Evolutionary conservation across 2,797 vertebrate species (phyloP).

Genomic region (Chelmon rostratus): DNA sequence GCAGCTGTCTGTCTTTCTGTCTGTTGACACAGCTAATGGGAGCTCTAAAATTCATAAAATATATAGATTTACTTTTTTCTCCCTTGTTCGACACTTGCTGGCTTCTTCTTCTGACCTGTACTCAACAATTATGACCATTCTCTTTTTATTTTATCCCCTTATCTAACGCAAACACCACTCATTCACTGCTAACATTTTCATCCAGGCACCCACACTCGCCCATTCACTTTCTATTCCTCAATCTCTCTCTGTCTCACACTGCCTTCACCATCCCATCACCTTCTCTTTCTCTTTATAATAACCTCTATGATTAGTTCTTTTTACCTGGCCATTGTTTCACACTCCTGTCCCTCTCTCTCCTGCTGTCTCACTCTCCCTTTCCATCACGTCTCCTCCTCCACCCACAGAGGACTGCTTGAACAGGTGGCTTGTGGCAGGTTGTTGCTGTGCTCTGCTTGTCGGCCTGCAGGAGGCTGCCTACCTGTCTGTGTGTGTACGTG

Average conservation of each 20-base stretch:
- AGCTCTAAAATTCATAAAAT: conserved; percentile 48
- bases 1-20: conserved; percentile 77
- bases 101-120: conserved; percentile 8
- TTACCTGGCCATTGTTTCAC: conserved; percentile 51
- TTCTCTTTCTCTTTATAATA: conserved; percentile 54
- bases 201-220: conserved; percentile 7
- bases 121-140: conserved; percentile 2
- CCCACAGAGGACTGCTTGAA: conserved; percentile 65
- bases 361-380: conserved; percentile 52
- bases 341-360: conserved; percentile 47
- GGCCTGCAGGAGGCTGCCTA: conserved; percentile 73
- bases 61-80: conserved; percentile 36
- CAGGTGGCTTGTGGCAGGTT: conserved; percentile 82
- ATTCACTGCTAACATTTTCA: neutral
- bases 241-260: conserved; percentile 11
- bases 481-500: conserved; percentile 52
- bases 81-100: neutral
- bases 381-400: conserved; percentile 63
- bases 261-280: conserved; percentile 36
- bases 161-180: conserved; percentile 10
- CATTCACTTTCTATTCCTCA: conserved; percentile 23
- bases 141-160: conserved; percentile 3
- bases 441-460: conserved; percentile 77
- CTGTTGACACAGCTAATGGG: conserved; percentile 59
- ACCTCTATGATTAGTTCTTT: conserved; percentile 65